Percentiles rank a stretch among this genome's conserved stretches.
Conservation (phyloP, 2,113 vertebrate species). For the Pterocles gutturalis region DNA sequence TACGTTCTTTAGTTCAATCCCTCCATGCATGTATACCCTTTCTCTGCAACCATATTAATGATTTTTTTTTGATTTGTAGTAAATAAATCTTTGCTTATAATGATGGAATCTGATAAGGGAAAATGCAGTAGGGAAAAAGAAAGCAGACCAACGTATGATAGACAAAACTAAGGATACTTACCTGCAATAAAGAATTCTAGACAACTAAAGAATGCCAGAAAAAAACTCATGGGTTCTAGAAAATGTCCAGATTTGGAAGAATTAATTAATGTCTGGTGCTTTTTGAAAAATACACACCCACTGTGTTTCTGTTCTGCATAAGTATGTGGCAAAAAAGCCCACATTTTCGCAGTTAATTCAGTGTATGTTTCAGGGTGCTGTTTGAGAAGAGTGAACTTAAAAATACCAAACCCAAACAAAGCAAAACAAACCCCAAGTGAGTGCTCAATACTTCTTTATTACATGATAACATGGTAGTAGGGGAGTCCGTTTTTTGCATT, state of each 20-base stretch:
- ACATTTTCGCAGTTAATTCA: neutral
- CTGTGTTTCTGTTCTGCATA: neutral
- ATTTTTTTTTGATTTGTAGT: neutral
- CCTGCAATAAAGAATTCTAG: neutral
- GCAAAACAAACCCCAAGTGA: neutral
- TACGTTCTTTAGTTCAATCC: neutral
- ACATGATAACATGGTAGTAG: neutral
- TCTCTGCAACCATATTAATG: neutral
- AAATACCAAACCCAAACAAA: neutral
- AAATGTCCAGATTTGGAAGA: neutral
- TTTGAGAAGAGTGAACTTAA: neutral
- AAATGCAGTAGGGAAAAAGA: neutral
- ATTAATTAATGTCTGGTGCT: neutral
- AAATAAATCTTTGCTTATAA: neutral
- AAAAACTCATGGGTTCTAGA: neutral
- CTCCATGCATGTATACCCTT: neutral
- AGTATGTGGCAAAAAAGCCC: fast-evolving
- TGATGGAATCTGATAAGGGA: neutral
- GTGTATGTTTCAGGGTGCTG: too few species aligned
- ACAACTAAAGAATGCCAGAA: neutral
- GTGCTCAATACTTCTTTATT: neutral
- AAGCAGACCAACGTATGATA: neutral
- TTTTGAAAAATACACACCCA: neutral
- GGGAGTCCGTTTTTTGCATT: neutral
- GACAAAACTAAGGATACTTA: neutral